A percentile compares a stretch with the other conserved stretches of the same genome.
Evolutionary conservation across 2,888 invertebrate species (phyloP).

Genomic region (Diarsia mendica): DNA sequence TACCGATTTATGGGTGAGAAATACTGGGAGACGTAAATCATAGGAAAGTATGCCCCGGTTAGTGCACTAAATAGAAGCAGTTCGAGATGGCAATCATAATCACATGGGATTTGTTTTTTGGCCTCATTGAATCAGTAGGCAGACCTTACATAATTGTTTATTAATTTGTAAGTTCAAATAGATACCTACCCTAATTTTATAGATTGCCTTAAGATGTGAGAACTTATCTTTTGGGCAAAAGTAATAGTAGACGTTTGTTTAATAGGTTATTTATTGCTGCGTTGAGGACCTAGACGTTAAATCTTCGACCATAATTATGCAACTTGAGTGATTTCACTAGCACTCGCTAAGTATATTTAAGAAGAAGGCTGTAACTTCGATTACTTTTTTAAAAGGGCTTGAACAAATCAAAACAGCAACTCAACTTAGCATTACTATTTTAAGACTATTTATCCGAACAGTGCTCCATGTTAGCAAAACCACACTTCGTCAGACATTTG

Average conservation of each 20-base stretch:
- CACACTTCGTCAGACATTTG: not conserved
- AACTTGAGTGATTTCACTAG: too few species aligned
- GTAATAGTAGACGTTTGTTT: not conserved
- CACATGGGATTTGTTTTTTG: not conserved
- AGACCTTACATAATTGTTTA: too few species aligned
- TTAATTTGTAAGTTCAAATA: too few species aligned
- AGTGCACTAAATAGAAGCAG: slow-evolving; percentile 20
- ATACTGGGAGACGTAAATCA: slow-evolving; percentile 52
- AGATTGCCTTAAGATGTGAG: not conserved
- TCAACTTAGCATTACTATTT: not conserved
- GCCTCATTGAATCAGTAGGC: not conserved
- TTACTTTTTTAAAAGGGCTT: not conserved
- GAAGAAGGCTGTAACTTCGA: not conserved
- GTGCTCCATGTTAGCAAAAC: not conserved
- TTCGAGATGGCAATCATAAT: too few species aligned
- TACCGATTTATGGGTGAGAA: slow-evolving; percentile 60
- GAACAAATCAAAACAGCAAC: not conserved
- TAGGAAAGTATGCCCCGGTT: slow-evolving; percentile 39
- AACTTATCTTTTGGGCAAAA: not conserved
- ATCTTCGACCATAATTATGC: not conserved
- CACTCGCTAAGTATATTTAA: too few species aligned
- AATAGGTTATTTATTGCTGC: not conserved
- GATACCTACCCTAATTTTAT: too few species aligned
- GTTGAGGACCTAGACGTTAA: not conserved
- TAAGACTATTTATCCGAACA: not conserved